phyloP scores from a whole-genome alignment of 2,888 invertebrate species.

The Macrophya alboannulata region DNA sequence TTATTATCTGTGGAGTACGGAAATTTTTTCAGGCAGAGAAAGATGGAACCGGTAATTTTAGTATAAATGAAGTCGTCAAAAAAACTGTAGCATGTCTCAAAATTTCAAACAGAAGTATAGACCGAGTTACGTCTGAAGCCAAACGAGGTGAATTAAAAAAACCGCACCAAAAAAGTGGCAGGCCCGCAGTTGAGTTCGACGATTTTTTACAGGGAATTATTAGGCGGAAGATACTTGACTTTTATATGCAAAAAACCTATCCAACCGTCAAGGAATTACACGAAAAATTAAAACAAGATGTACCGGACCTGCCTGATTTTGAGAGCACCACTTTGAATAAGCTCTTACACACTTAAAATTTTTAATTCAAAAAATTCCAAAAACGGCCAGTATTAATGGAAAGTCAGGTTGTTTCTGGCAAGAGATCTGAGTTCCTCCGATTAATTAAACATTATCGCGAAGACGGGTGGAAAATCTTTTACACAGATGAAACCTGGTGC shows the following conservation, averaged over 20 bases:
- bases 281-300: not conserved
- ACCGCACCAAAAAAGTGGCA: not conserved
- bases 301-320: slow-evolving; percentile 1
- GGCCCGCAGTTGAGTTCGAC: slow-evolving; percentile 15
- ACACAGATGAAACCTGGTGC: slow-evolving; percentile 13
- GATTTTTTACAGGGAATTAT: not conserved
- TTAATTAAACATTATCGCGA: not conserved
- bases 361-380: not conserved
- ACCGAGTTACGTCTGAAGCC: not conserved
- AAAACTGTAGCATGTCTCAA: slow-evolving; percentile 12
- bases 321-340: not conserved
- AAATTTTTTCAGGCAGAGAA: slow-evolving; percentile 16
- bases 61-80: not conserved
- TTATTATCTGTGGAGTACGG: not conserved
- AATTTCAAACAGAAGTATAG: not conserved
- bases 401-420: not conserved
- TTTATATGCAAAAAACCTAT: not conserved
- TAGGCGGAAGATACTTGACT: not conserved
- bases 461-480: not conserved
- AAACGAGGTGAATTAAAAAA: not conserved
- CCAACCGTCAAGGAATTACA: not conserved
- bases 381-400: not conserved
- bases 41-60: not conserved
- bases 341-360: not conserved
- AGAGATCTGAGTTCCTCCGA: not conserved